phyloP scores from a whole-genome alignment of 2,888 invertebrate species.

The Eristalis pertinax region DNA sequence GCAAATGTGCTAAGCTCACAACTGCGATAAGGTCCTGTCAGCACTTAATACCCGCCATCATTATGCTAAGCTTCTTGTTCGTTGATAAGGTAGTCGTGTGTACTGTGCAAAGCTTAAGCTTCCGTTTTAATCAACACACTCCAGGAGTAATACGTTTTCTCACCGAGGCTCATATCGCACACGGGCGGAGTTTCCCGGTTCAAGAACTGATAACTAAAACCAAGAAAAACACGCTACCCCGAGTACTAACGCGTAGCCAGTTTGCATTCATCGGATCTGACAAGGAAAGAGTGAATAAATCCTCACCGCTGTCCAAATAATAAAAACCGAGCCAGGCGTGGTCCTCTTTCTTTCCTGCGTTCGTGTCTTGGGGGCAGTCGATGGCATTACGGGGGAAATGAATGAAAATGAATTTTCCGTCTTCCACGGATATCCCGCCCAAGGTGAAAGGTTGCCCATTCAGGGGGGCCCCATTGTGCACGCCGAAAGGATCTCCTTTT shows the following conservation, averaged over 20 bases:
- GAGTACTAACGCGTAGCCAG: not conserved
- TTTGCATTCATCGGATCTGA: not conserved
- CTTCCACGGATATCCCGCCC: not conserved
- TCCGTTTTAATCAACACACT: not conserved
- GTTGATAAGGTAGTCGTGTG: not conserved
- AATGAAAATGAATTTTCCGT: not conserved
- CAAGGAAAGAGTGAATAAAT: not conserved
- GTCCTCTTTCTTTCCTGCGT: not conserved
- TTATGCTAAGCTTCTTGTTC: not conserved
- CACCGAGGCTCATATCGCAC: not conserved
- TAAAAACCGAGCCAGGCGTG: not conserved
- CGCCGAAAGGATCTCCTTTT: not conserved
- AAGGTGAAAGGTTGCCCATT: not conserved
- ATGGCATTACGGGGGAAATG: not conserved
- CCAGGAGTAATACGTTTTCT: not conserved
- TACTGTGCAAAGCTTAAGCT: not conserved
- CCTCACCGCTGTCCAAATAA: not conserved
- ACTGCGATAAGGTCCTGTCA: not conserved
- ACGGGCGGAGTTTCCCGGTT: no score
- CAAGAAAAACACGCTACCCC: not conserved
- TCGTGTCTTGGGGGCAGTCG: not conserved
- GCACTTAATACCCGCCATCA: not conserved
- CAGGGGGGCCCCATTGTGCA: not conserved
- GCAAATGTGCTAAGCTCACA: not conserved
- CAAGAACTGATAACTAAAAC: not conserved